Conservation (phyloP, 2,797 vertebrate species). For the Notoglanidium macrostoma region DNA sequence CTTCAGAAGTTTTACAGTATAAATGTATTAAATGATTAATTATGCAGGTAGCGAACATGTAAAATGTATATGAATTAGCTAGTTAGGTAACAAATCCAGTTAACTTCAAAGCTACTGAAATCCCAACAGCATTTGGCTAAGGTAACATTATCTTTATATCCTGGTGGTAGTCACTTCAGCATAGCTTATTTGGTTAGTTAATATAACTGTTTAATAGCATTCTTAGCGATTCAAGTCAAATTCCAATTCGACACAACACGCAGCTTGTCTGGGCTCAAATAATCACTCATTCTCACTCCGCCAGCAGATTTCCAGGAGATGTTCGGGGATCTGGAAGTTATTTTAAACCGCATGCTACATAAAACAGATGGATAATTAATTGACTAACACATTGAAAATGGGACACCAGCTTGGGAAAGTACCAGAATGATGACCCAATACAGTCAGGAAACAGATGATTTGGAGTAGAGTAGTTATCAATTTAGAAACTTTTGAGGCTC, state of each 20-base stretch:
- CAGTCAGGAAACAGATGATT: conserved; percentile 5
- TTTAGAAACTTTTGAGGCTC: background rate
- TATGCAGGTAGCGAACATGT: background rate
- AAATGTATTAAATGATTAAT: background rate
- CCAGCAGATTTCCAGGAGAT: background rate
- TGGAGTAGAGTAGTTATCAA: background rate
- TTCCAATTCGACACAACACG: background rate
- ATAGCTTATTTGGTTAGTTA: background rate
- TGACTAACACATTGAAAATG: background rate
- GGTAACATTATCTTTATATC: background rate
- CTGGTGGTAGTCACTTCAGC: background rate
- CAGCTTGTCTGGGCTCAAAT: background rate
- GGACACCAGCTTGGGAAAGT: background rate
- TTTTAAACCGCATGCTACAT: background rate
- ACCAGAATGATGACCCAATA: conserved; percentile 13
- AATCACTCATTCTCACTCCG: background rate
- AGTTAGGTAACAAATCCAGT: background rate
- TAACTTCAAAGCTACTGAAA: background rate
- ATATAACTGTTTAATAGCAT: background rate
- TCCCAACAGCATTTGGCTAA: background rate
- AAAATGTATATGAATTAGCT: background rate
- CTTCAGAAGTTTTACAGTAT: background rate
- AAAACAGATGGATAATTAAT: conserved; percentile 19
- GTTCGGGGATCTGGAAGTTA: background rate
- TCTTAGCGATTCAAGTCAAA: background rate